Evolutionary conservation across 2,888 invertebrate genomes (phyloP), one percentile per base, ranked within the genome.

Genomic region (Epirrhoe tristata): DNA sequence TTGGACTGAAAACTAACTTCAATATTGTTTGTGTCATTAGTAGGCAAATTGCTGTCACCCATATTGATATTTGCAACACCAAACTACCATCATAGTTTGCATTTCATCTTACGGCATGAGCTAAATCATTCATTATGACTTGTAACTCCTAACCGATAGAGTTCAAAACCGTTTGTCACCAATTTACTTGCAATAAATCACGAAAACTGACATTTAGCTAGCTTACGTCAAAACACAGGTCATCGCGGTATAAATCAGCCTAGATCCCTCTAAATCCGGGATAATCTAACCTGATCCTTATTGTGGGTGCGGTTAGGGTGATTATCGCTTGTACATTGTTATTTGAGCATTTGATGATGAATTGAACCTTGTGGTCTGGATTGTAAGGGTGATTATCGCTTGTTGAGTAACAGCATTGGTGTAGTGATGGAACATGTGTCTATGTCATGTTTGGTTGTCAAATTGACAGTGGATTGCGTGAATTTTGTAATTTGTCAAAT

Each of bases 221-320:
- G 73, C 76, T 80, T 70, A 78, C 73, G 82, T 82, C 82, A 83
- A 80, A 82, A 82, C 81, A 77, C 10, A 43, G 78, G 77, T 79
- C 78, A 72, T 74, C 68, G 65, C 71, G 70, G 71, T 70, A 71
- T 81, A 78, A 81, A 82, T 82, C 80, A 77, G 60, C 59, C 52
- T 72, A 74, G 73, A 72, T 74, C 71, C 76, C 58, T 58, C 52
- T 72, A 74, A 73, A 72, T 74, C 71, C 76, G 53, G 48, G 60
- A 60, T 69, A 61, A 32, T 54, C 14, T 36, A 14, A 58, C 70
- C 5, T 58, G 51, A 50, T 32, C 66, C 55, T 63, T 77, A 76
- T 71, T 68, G 5, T 6, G 0, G 54, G 1, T 1, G 4, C 0
- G 0, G 7, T 70, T 76, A 67, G 67, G 48, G 4, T 16, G 7